Conservation (phyloP, 2,797 vertebrate species). For the Halcyon smyrnensis region DNA sequence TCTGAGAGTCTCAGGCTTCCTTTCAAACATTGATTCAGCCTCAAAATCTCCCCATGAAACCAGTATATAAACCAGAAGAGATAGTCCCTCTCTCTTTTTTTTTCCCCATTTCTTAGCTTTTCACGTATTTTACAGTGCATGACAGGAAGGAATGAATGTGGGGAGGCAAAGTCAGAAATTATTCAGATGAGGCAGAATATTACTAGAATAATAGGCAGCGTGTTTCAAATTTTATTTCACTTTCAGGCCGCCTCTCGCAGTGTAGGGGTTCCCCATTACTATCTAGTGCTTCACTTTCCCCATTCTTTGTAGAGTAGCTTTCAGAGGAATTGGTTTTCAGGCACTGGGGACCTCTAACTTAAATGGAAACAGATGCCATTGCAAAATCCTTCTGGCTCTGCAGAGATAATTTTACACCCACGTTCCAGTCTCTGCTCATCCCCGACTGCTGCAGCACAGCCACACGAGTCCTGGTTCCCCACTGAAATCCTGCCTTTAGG, state of each 20-base stretch:
- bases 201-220: rapidly evolving
- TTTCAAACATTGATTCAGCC: conserved; percentile 37
- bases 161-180: not conserved
- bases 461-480: not conserved
- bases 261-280: not conserved
- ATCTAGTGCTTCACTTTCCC: not conserved
- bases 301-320: not conserved
- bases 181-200: not conserved
- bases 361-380: conserved; percentile 24
- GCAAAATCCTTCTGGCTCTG: conserved; percentile 9
- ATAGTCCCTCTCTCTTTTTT: not conserved
- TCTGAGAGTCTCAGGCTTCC: not conserved
- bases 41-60: conserved; percentile 17
- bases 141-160: not conserved
- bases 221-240: not conserved
- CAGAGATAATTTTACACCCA: not conserved
- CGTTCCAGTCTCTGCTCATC: not conserved
- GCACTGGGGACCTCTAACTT: not conserved
- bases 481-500: not conserved
- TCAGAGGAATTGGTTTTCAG: not conserved
- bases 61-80: conserved; percentile 10
- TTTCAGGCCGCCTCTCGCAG: not conserved
- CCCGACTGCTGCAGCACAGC: not conserved
- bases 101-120: conserved; percentile 11
- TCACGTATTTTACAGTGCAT: not conserved